Base-by-base conservation (phyloP, 2,113 vertebrate genomes). In the Solea senegalensis region DNA sequence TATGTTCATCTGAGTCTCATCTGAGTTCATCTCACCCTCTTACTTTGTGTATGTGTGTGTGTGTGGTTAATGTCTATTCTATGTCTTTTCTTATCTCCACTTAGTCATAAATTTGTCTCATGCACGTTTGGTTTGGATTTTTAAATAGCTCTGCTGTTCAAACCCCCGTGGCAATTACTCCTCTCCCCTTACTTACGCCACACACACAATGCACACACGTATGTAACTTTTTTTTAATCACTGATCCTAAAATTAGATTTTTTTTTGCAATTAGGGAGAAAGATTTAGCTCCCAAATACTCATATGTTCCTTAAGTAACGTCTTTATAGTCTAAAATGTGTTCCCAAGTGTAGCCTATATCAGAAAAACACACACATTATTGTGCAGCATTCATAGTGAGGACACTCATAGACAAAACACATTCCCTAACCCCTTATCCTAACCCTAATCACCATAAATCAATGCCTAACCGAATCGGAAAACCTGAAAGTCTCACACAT, bases 51-150 rank as follows among this genome's bases (percentile, higher is more conserved):
- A 41, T 43, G 39, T 49, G 43, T 58, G 71, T 59, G 14, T 50
- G 50, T 51, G 46, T 48, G n/a, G n/a, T 43, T 53, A 15, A 55
- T 56, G n/a, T 79, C 78, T 89, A 86, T 87, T 78, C 49, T 80
- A 52, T 56, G n/a, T 79, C 78, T 89, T 85, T 88, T 78, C 49
- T 80, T 83, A 76, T 63, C 51, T 64, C 50, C 28, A 26, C 28
- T 53, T 9, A 52, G 43, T 69, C 67, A 44, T 76, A 48, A 63
- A 66, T 50, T 71, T 72, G 67, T 68, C 48, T 69, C 41, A 77
- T 86, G 44, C 65, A 69, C 53, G 26, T 75, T 84, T 82, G 51
- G 74, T 49, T 70, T 45, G 61, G 34, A n/a, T 74, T 81, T 83
- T 75, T 70, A 77, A 86, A 87, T 82, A 82, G 61, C 57, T 63